Evolutionary conservation across 37 sponge, comb jelly and placozoan species (phyloP).

Genomic region (Agelas oroides): DNA sequence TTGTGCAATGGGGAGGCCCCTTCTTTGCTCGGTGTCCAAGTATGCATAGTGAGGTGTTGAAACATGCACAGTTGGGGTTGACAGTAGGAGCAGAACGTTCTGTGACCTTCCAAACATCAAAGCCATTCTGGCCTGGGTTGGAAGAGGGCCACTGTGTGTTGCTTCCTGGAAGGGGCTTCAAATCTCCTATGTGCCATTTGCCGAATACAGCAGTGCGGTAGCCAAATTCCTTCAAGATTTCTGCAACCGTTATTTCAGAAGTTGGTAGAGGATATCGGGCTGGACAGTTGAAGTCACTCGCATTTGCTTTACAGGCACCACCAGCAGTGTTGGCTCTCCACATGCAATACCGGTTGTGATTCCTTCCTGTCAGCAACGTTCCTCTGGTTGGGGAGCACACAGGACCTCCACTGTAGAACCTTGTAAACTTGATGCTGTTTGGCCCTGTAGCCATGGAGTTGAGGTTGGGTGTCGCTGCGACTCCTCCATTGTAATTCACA

Average conservation of each 20-base stretch:
- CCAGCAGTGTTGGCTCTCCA: constrained; percentile 72
- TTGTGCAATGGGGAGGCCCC: constrained; percentile 37
- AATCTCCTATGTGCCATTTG: constrained; percentile 31
- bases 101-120: constrained; percentile 71
- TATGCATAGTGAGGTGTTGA: constrained; percentile 36
- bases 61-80: constrained; percentile 81
- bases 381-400: constrained; percentile 80
- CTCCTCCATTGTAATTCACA: constrained; percentile 66
- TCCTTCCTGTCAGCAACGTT: constrained; percentile 70
- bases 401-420: constrained; percentile 67
- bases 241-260: constrained; percentile 25
- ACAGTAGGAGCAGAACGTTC: constrained; percentile 71
- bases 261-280: constrained; percentile 37
- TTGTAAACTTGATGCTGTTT: constrained; percentile 39
- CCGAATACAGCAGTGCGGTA: constrained; percentile 28
- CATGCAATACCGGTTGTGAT: constrained; percentile 76
- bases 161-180: background rate
- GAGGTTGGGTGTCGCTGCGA: constrained; percentile 51
- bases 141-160: constrained; percentile 38
- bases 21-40: constrained; percentile 39
- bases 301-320: background rate
- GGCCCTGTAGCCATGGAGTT: constrained; percentile 51
- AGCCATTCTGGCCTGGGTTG: constrained; percentile 61
- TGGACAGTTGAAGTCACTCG: constrained; percentile 38
- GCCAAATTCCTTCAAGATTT: constrained; percentile 6